Percentiles rank a stretch among this genome's conserved stretches.
phyloP scores from a whole-genome alignment of 1,140 invertebrate genomes.

The Drosophila seguyi region DNA sequence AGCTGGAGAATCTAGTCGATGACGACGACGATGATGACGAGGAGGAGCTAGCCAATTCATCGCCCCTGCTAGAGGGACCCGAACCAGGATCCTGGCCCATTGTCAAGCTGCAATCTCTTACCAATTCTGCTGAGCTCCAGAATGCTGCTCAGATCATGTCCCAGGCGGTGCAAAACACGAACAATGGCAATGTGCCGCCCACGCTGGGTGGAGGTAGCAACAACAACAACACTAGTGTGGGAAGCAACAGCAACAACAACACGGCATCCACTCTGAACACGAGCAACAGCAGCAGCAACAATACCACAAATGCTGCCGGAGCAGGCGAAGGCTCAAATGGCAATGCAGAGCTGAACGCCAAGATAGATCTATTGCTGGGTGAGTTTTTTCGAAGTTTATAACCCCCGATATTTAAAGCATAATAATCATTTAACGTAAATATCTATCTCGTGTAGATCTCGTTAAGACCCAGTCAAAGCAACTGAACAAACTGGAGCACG shows the following conservation, averaged over 20 bases:
- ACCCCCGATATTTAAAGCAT: background rate
- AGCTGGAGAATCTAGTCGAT: constrained; percentile 63
- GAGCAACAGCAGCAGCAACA: constrained; percentile 53
- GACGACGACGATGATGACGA: constrained; percentile 66
- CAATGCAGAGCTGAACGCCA: constrained; percentile 61
- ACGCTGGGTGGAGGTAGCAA: constrained; percentile 41
- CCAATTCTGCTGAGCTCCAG: constrained; percentile 76
- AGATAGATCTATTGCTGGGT: constrained; percentile 77
- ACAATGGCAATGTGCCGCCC: constrained; percentile 71
- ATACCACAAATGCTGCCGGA: constrained; percentile 24
- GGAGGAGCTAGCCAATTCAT: constrained; percentile 52
- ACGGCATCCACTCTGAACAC: constrained; percentile 54
- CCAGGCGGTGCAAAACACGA: constrained; percentile 73
- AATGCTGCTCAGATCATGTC: constrained; percentile 83
- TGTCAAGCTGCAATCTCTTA: constrained; percentile 35
- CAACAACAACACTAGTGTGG: constrained; percentile 38
- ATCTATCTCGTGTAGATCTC: constrained; percentile 42
- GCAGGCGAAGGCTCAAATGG: constrained; percentile 5
- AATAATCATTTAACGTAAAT: background rate
- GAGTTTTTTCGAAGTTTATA: background rate
- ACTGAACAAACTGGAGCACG: constrained; percentile 69
- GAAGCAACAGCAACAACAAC: constrained; percentile 47
- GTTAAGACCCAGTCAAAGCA: constrained; percentile 74
- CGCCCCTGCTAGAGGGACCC: constrained; percentile 40
- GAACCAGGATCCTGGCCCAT: constrained; percentile 59